Percentiles rank a stretch among this genome's conserved stretches.
phyloP scores from a whole-genome alignment of 2,888 invertebrate species.

The Oligia latruncula region DNA sequence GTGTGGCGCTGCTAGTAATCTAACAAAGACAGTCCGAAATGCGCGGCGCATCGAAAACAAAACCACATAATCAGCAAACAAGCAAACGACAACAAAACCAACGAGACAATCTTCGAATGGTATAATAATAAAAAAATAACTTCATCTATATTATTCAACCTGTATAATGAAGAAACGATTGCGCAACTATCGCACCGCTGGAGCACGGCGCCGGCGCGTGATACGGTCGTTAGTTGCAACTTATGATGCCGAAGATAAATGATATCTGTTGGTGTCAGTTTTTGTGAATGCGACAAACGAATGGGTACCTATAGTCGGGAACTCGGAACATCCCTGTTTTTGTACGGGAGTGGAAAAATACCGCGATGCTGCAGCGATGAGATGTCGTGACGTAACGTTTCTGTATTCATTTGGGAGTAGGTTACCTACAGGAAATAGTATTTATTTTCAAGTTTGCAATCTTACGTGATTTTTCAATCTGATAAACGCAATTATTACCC shows the following conservation, averaged over 20 bases:
- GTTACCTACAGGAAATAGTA: neutral
- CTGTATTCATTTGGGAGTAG: neutral
- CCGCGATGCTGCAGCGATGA: neutral
- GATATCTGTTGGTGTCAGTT: constrained; percentile 67
- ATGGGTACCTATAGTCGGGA: constrained; percentile 21
- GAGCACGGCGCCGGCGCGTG: constrained; percentile 21
- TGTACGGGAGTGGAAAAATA: constrained; percentile 26
- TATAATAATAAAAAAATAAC: neutral
- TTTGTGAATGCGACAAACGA: constrained; percentile 60
- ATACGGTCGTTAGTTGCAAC: constrained; percentile 42
- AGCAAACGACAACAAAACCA: neutral
- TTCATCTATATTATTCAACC: neutral
- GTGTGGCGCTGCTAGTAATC: neutral
- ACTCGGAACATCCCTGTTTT: constrained; percentile 32
- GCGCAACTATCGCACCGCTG: constrained; percentile 13
- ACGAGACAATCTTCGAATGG: neutral
- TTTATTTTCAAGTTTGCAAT: neutral
- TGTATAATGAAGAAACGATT: neutral
- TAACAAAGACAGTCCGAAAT: neutral
- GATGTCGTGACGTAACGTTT: neutral
- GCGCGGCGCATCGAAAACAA: neutral
- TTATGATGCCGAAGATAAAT: constrained; percentile 67
- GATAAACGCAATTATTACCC: neutral
- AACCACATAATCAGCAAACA: neutral
- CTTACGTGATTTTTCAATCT: neutral